Evolutionary conservation across 2,113 vertebrate genomes (phyloP).

Genomic region (Chascanopsetta lugubris): DNA sequence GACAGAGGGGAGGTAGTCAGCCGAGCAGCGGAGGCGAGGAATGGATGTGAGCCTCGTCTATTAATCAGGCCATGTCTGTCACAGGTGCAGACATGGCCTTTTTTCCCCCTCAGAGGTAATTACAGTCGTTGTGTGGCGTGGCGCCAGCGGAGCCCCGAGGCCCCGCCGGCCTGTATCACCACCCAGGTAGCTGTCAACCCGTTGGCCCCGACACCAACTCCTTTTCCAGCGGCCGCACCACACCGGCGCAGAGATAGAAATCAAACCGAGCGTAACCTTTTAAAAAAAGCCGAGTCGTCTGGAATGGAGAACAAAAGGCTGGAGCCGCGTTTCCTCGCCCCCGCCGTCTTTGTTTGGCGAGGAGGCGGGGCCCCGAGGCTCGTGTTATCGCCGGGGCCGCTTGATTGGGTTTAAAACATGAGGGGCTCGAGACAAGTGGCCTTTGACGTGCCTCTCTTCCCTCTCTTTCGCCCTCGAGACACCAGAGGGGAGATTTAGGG

Average conservation of each 20-base stretch:
- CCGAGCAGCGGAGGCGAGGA: constrained; percentile 54
- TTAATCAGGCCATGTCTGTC: constrained; percentile 76
- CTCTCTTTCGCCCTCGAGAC: constrained; percentile 30
- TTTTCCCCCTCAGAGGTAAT: constrained; percentile 70
- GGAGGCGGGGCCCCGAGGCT: constrained; percentile 48
- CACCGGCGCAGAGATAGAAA: constrained; percentile 62
- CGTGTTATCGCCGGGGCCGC: constrained; percentile 47
- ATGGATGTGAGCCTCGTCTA: constrained; percentile 60
- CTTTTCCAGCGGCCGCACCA: constrained; percentile 57
- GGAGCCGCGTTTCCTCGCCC: constrained; percentile 48
- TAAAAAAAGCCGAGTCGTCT: constrained; percentile 66
- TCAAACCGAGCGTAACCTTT: constrained; percentile 74
- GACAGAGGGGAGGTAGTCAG: constrained; percentile 52
- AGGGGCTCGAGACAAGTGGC: constrained; percentile 52
- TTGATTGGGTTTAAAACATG: constrained; percentile 68
- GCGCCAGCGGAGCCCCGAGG: constrained; percentile 71
- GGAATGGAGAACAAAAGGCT: constrained; percentile 60
- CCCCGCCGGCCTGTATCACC: constrained; percentile 65
- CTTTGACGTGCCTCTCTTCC: constrained; percentile 51
- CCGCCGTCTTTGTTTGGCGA: constrained; percentile 55
- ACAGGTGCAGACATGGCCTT: constrained; percentile 64
- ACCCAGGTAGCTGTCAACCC: constrained; percentile 80
- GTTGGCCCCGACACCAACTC: constrained; percentile 50
- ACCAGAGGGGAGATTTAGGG: constrained; percentile 45
- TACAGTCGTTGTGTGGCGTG: constrained; percentile 75